A percentile compares a stretch with the other conserved stretches of the same genome.
Conservation (phyloP, 2,797 vertebrate species). For the Enteromius trimaculatus region DNA sequence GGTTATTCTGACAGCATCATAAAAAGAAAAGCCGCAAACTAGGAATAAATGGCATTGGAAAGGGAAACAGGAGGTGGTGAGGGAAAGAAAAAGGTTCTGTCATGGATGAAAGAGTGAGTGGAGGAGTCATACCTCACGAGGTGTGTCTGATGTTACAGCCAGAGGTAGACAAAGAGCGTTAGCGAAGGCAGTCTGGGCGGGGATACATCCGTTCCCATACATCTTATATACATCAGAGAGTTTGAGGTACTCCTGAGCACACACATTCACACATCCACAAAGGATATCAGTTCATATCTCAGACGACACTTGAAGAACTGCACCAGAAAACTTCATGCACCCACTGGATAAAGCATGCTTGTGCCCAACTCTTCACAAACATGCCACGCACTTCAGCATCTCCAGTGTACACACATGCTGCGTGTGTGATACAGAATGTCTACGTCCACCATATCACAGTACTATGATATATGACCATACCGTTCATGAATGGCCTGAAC, state of each 20-base stretch:
- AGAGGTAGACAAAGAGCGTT: constrained; percentile 77
- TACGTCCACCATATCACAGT: background rate
- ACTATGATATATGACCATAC: background rate
- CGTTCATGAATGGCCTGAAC: constrained; percentile 26
- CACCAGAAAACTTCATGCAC: constrained; percentile 20
- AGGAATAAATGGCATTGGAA: constrained; percentile 6
- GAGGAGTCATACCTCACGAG: constrained; percentile 81
- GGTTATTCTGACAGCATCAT: constrained; percentile 28
- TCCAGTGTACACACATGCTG: background rate
- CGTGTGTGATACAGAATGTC: background rate
- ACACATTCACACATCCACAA: constrained; percentile 55
- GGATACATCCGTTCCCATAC: constrained; percentile 79
- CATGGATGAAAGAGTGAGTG: constrained; percentile 49
- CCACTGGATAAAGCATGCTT: constrained; percentile 7
- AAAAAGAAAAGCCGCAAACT: constrained; percentile 29
- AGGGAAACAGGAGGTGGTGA: constrained; percentile 22
- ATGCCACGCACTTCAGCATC: constrained; percentile 3
- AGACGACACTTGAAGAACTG: constrained; percentile 9
- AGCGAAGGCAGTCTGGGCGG: constrained; percentile 76
- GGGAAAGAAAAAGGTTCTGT: constrained; percentile 15
- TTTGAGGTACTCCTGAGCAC: constrained; percentile 83
- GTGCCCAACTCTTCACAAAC: constrained; percentile 35
- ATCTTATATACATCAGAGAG: constrained; percentile 84
- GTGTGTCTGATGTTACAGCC: constrained; percentile 78
- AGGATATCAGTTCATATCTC: constrained; percentile 29